Base-by-base conservation (phyloP, 2,888 invertebrate species). In the Gerris lacustris region DNA sequence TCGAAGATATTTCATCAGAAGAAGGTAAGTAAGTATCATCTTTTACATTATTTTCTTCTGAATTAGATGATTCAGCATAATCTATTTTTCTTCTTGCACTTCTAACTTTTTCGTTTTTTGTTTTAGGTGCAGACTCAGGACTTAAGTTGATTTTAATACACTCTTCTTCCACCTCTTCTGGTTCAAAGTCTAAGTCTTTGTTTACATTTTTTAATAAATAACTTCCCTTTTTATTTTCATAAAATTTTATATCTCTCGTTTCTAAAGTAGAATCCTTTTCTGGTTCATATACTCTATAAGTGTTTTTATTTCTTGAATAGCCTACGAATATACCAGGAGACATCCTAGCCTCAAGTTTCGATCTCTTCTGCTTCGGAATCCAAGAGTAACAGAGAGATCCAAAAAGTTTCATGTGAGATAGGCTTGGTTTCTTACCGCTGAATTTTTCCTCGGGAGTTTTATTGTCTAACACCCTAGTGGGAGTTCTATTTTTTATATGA, bases 381-480 rank as follows among this genome's bases (percentile, higher is more conserved):
- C 47, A 47, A 47, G 6, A 47, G 11, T 47, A 47, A 11, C 47
- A 47, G 6, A 47, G 11, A 47, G 47, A n/a, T 47, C 7, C 47
- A 47, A 47, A 47, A 47, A 47, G 6, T 11, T 47, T 47, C 11
- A 47, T 7, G 11, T 47, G 47, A 7, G 47, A 47, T 63, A 44
- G 67, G 45, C 70, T 67, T 63, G 70, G 67, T 67, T 67, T 67
- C 67, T 55, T 70, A 70, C 67, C 70, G 44, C 43, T 70, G 63
- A 70, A 70, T 45, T 66, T 55, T 70, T 63, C 47, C 45, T 15
- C 15, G 43, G 44, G 44, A 43, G 67, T 44, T 67, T 44, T n/a
- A 67, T 44, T 31, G 15, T 67, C 67, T 44, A 67, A n/a, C 67
- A 43, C 43, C 11, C 67, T 6, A 67, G 67, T 6, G 6, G 47